Base-by-base conservation (phyloP, 2,113 vertebrate species). In the Gallinago undulata region DNA sequence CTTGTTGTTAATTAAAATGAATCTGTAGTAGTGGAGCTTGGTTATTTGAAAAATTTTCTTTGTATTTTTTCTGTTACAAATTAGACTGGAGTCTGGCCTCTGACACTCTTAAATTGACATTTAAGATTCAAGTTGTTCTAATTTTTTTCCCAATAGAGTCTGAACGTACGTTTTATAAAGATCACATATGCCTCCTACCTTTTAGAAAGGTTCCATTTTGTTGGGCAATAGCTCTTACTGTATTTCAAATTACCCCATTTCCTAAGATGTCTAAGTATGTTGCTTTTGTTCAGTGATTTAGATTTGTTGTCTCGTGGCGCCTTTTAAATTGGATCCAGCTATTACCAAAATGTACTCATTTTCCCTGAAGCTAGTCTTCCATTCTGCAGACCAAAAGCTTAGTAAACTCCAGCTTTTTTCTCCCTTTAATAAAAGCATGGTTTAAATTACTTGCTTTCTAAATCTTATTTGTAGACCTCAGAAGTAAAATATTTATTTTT, bases 311-410 rank as follows among this genome's bases (percentile, higher is more conserved):
- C 62, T 88, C 28, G 7, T 85, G 93, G 81, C 7, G n/a, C 59
- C 72, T 95, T 91, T 92, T 87, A 94, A 96, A 96, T 96, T 96
- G 68, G 68, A 97, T 94, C 75, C 95, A 97, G 72, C 95, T 91
- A 96, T 94, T 93, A 96, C 78, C 75, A 91, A 91, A 88, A 92
- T 67, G 56, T 86, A 93, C 60, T 91, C 31, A 59, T 92, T 89
- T 90, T 89, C 89, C 87, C 91, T 70, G 72, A 94, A 96, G 95
- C 88, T 69, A 87, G 53, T 67, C 53, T 89, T 19, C 50, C 53
- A 51, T 92, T 92, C 73, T 90, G 70, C 41, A 92, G 57, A 95
- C 84, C 24, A 94, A 79, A 94, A 43, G 31, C 67, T 89, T 89
- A 64, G 18, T 63, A 78, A 84, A 90, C 30, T 62, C 21, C 25